Evolutionary conservation across 1,140 invertebrate species (phyloP).

Genomic region (Bombus vancouverensis): DNA sequence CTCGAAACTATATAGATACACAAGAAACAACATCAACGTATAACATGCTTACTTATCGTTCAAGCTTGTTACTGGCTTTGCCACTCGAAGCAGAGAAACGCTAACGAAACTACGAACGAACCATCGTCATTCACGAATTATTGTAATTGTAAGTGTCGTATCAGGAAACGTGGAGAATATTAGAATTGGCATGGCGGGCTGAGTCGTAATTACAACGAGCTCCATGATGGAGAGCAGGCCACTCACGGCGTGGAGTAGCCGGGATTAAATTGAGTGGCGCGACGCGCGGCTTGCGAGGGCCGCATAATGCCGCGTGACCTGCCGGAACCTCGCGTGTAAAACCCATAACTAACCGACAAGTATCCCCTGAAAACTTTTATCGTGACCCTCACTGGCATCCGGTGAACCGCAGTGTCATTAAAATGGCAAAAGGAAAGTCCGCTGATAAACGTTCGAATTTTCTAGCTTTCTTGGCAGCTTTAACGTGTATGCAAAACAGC

Average conservation of each 20-base stretch:
- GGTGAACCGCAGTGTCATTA: slow-evolving; percentile 54
- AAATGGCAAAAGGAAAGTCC: slow-evolving; percentile 5
- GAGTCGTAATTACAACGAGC: slow-evolving; percentile 7
- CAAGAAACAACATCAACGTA: neutral
- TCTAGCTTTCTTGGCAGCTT: neutral
- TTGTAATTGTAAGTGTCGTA: neutral
- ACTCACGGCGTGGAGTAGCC: slow-evolving; percentile 18
- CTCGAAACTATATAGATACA: neutral
- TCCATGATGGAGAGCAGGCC: slow-evolving; percentile 2
- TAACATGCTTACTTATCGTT: neutral
- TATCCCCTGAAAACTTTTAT: slow-evolving; percentile 57
- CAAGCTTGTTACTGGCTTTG: neutral
- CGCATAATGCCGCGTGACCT: slow-evolving; percentile 60
- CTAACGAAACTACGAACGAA: neutral
- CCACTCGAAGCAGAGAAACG: neutral
- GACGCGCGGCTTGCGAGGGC: slow-evolving; percentile 53
- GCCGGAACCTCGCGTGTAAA: slow-evolving; percentile 60
- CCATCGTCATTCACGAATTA: neutral
- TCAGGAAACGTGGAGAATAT: neutral
- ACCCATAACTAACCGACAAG: slow-evolving; percentile 65
- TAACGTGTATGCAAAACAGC: neutral
- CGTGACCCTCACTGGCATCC: slow-evolving; percentile 13
- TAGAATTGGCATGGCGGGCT: neutral
- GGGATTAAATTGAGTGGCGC: slow-evolving; percentile 57
- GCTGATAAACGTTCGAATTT: neutral